Base-by-base conservation (phyloP, 2,797 vertebrate genomes). In the Myotis daubentonii region DNA sequence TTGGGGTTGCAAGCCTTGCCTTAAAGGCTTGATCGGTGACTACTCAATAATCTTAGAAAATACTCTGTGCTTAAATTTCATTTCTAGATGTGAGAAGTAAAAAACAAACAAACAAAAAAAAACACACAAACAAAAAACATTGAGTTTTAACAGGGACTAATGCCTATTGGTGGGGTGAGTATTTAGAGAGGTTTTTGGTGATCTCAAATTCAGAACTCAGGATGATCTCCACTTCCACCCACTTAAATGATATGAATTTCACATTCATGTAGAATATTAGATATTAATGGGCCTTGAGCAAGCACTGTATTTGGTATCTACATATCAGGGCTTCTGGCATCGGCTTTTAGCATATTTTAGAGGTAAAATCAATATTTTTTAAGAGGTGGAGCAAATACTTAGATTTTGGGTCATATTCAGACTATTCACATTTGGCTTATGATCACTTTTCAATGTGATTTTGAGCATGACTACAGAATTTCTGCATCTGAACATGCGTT, bases 81-180 rank as follows among this genome's bases (percentile, higher is more conserved):
- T 19, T 82, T 95, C 30, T 74, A 86, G 38, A 20, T 86, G 19
- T 74, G n/a, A 44, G n/a, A 85, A 82, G 44, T 75, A 41, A 94
- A 78, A 38, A 30, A n/a, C 8, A 53, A 5, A 53, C 17, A 51
- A 30, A 49, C 38, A 49, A 38, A 51, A 30, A 49, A 38, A 49
- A 38, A 38, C 38, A 38, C 44, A 44, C 10, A 3, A 11, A 11
- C 44, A 44, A 30, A 53, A 57, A 57, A 57, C 55, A 57, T 55
- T 62, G 2, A 68, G 91, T 94, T 91, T 68, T 82, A 47, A 22
- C 13, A 80, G 36, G 17, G 22, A 72, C 8, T 68, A 28, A 15
- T 44, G 8, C 22, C 84, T 55, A 7, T 28, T 87, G 23, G 5
- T 76, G 16, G 3, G 49, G 4, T 15, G 75, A 17, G 5, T 47